A percentile compares a stretch with the other conserved stretches of the same genome.
These are phyloP conservation scores for Poecilia wingei DNA, from an alignment of 2,797 vertebrate species.

Conservation along the genomic window DNA sequence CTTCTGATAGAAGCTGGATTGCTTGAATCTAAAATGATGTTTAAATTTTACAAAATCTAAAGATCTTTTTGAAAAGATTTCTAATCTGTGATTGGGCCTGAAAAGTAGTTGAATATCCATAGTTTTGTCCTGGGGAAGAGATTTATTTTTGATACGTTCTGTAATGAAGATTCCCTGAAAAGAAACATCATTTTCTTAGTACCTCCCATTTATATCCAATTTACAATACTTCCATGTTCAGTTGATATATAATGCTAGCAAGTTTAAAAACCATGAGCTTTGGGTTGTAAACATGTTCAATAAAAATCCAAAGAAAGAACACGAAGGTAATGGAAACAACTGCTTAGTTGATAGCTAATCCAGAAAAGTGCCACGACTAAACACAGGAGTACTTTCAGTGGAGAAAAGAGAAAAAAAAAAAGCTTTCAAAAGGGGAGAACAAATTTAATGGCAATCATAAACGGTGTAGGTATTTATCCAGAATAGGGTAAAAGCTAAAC, in stretches of 20 bases:
- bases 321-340: too few species aligned
- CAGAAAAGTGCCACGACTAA: not conserved
- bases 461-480: too few species aligned
- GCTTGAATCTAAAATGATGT: not conserved
- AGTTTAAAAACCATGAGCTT: not conserved
- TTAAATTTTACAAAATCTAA: not conserved
- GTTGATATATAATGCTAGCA: not conserved
- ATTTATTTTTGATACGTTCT: not conserved
- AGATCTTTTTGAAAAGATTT: slow-evolving; percentile 4
- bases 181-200: not conserved
- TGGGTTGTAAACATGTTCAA: too few species aligned
- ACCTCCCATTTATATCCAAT: not conserved
- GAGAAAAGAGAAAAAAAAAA: too few species aligned
- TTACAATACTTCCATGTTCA: not conserved
- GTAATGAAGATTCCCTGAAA: not conserved
- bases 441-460: too few species aligned
- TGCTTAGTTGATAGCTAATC: not conserved
- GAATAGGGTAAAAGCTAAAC: too few species aligned
- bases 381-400: not conserved
- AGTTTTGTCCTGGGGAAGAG: not conserved
- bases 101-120: not conserved
- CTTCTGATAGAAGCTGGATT: slow-evolving; percentile 8
- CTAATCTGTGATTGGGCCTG: not conserved
- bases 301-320: too few species aligned
- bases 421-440: too few species aligned